Evolutionary conservation across 2,888 invertebrate species (phyloP).

Genomic region (Caenorhabditis japonica): DNA sequence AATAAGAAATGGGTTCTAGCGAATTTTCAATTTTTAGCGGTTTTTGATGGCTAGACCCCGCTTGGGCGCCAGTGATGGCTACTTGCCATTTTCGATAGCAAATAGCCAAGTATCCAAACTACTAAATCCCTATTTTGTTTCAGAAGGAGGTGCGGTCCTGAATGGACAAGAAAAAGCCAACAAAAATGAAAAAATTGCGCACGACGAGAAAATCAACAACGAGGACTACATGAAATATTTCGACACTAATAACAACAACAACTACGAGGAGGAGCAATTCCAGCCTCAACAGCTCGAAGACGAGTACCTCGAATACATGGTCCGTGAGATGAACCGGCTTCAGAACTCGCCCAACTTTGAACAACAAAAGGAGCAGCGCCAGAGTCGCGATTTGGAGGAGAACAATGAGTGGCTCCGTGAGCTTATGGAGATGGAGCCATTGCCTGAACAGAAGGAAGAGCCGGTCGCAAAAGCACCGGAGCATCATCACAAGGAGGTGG

Average conservation of each 20-base stretch:
- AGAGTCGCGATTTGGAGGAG: constrained; percentile 7
- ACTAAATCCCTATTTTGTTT: too few species aligned
- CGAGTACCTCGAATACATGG: constrained; percentile 23
- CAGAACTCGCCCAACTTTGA: constrained; percentile 1
- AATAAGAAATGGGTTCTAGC: too few species aligned
- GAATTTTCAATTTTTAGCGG: too few species aligned
- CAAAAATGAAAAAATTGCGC: constrained; percentile 25
- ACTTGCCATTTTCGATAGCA: too few species aligned
- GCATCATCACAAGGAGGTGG: not conserved
- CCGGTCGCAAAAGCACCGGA: not conserved
- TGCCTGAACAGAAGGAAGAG: not conserved
- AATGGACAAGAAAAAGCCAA: constrained; percentile 22
- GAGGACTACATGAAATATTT: constrained; percentile 3
- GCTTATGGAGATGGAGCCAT: not conserved
- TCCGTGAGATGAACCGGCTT: constrained; percentile 13
- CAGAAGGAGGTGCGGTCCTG: constrained; percentile 49
- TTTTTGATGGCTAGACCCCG: too few species aligned
- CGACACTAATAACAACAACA: not conserved
- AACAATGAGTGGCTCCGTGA: not conserved
- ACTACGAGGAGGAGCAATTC: constrained; percentile 3
- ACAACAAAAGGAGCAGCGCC: constrained; percentile 1
- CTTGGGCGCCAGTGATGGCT: too few species aligned
- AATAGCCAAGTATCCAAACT: too few species aligned
- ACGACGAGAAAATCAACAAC: constrained; percentile 8
- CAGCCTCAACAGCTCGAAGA: not conserved